Evolutionary conservation across 2,797 vertebrate species (phyloP), one percentile per base, ranked within the genome.

Genomic region (Urosaurus nigricauda): DNA sequence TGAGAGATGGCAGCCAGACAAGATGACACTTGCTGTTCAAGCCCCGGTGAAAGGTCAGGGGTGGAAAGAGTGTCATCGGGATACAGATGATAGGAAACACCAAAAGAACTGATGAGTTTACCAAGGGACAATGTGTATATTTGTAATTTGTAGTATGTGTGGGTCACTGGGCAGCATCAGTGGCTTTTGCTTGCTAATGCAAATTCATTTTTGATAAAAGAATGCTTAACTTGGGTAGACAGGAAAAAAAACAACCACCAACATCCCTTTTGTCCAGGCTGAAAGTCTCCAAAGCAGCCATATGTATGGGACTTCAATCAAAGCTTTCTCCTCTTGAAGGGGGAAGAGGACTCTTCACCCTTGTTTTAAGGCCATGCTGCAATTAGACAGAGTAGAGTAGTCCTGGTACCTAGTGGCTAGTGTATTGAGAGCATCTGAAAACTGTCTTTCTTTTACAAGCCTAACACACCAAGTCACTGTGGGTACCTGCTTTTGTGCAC

Each of bases 391-490:
- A 53, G n/a, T 3, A 2, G 1, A 84, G n/a, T 79, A 91, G 85
- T 47, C 14, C 16, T 0, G 0, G 6, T 51, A 65, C 63, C 37
- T 24, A 68, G 29, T 68, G 29, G 2, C 0, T 63, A 63, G 26
- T 26, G 32, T 40, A 40, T 51, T 86, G 68, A 75, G 2, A 90
- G 47, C 19, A 65, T n/a, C 40, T 73, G 81, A 77, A 11, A 83
- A 58, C 78, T 86, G 43, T 13, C 17, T 84, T 70, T 37, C 21
- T 11, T 79, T 40, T n/a, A 71, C n/a, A 89, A 68, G 68, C 88
- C 19, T 82, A 32, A 24, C 24, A 71, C 53, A 56, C 43, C 43
- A 51, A 51, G 63, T 82, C 47, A 29, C 40, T 73, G 63, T 29
- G 63, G 60, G n/a, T 58, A 26, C 7, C 40, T 63, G 40, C 47